phyloP scores from a whole-genome alignment of 2,113 vertebrate genomes.

The Psilopsiagon aymara region DNA sequence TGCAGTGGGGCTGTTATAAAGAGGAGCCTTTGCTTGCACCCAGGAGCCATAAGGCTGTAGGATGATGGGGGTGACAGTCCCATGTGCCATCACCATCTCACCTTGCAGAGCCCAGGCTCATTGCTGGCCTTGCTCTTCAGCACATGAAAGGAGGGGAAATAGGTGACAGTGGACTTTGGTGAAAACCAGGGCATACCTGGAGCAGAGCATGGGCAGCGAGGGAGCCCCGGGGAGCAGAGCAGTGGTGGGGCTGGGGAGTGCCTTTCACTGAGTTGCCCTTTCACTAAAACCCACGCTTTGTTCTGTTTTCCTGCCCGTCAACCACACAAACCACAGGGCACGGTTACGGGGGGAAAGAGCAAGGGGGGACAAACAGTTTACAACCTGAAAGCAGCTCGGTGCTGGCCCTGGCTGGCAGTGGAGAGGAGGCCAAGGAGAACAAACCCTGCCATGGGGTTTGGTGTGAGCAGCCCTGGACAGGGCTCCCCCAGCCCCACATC shows the following conservation, averaged over 20 bases:
- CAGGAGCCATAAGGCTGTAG: rapidly evolving
- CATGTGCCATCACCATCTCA: rapidly evolving
- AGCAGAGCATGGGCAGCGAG: background rate
- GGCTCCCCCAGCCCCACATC: background rate
- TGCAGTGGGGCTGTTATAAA: rapidly evolving
- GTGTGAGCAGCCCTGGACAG: background rate
- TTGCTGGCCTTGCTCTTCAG: background rate
- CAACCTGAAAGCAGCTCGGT: background rate
- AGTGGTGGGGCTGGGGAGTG: background rate
- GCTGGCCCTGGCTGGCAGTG: background rate
- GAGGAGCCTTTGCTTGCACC: rapidly evolving
- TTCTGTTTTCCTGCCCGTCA: background rate
- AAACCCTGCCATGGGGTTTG: background rate
- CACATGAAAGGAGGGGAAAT: background rate
- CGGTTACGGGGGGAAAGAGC: background rate
- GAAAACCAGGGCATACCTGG: background rate
- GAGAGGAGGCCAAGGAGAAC: background rate
- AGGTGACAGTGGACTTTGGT: background rate
- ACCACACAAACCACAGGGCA: background rate
- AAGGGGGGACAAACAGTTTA: rapidly evolving
- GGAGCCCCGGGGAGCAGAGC: background rate
- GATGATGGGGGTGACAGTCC: rapidly evolving
- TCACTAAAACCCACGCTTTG: background rate
- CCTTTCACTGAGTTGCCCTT: background rate
- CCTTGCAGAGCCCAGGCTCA: rapidly evolving